Percentiles rank a stretch among this genome's conserved stretches.
Conservation (phyloP, 2,888 invertebrate genomes). For the Seira ritae region DNA sequence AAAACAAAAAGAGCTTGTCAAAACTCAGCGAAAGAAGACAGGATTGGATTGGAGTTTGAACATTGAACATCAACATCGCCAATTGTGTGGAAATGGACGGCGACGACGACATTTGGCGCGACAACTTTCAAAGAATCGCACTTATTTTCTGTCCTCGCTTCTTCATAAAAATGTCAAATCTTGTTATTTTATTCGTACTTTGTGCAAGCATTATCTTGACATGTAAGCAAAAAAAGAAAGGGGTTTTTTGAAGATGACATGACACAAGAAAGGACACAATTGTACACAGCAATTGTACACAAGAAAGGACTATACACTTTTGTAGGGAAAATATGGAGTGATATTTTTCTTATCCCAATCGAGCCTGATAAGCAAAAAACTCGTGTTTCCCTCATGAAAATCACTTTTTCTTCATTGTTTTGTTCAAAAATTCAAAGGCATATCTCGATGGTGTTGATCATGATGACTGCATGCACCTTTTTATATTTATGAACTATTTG, state of each 20-base stretch:
- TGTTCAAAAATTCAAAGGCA: no score
- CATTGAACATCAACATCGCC: not conserved
- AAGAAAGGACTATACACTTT: not conserved
- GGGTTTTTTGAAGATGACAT: not conserved
- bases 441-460: not conserved
- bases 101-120: not conserved
- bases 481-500: conserved; percentile 8
- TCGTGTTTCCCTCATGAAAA: conserved; percentile 1
- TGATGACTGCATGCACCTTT: not conserved
- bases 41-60: not conserved
- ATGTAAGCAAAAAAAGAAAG: not conserved
- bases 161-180: conserved; percentile 6
- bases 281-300: not conserved
- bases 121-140: not conserved
- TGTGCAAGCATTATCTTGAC: not conserved
- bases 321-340: not conserved
- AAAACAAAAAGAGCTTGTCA: not conserved
- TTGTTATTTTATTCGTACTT: conserved; percentile 3
- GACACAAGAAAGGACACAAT: no score
- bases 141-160: not conserved
- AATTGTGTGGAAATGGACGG: no score
- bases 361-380: not conserved
- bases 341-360: not conserved
- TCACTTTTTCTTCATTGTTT: no score
- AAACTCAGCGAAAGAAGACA: no score